Conservation (phyloP, 2,888 invertebrate species). For the Tenthredo distinguenda region DNA sequence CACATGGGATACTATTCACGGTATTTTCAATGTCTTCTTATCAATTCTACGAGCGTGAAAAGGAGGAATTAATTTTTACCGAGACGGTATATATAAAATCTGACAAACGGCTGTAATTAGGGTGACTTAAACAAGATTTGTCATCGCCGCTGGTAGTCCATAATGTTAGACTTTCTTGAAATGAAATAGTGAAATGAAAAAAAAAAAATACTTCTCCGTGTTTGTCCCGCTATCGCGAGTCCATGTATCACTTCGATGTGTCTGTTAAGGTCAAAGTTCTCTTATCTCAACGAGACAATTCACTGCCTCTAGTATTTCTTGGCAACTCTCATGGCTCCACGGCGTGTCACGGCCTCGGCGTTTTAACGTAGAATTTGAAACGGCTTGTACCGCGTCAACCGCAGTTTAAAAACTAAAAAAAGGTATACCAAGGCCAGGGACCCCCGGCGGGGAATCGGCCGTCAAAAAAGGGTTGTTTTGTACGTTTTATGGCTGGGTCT, state of each 20-base stretch:
- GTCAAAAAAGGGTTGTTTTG: slow-evolving; percentile 69
- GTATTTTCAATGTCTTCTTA: neutral
- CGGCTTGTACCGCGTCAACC: slow-evolving; percentile 51
- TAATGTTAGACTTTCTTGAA: neutral
- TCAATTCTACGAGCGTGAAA: neutral
- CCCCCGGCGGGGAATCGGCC: slow-evolving; percentile 42
- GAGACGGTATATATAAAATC: neutral
- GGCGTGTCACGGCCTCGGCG: neutral
- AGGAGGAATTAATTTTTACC: neutral
- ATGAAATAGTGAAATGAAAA: neutral
- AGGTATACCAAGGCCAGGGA: slow-evolving; percentile 60
- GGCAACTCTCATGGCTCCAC: neutral
- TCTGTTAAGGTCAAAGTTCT: slow-evolving; percentile 34
- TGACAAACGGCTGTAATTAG: neutral
- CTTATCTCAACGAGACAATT: slow-evolving; percentile 34
- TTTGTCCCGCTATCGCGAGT: neutral
- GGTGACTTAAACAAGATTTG: neutral
- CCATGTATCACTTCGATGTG: neutral
- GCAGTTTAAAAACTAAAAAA: slow-evolving; percentile 32
- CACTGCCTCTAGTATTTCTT: neutral
- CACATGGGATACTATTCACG: neutral
- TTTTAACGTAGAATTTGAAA: slow-evolving; percentile 26
- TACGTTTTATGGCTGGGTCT: slow-evolving; percentile 62
- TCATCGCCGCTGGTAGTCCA: neutral
- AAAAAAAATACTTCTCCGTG: neutral